Evolutionary conservation across 37 sponge, comb jelly and placozoan genomes (phyloP).

Genomic region (Dysidea cf. avara): DNA sequence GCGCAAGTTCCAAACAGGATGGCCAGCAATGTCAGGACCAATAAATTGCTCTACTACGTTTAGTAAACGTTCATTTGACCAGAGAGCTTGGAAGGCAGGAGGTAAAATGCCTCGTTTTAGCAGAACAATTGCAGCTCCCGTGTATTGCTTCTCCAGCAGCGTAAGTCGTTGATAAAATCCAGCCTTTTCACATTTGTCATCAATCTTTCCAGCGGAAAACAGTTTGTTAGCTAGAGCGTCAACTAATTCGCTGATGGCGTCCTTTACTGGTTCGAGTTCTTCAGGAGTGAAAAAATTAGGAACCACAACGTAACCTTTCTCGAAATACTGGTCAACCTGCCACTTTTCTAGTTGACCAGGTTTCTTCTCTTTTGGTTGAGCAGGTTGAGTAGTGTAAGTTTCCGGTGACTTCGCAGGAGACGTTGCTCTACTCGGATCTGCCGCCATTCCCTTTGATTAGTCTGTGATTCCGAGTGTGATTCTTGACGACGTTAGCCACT

Average conservation of each 20-base stretch:
- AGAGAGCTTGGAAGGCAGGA: constrained; percentile 50
- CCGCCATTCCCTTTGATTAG: too few relatives aligned
- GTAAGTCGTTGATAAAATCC: constrained; percentile 76
- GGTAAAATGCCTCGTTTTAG: constrained; percentile 67
- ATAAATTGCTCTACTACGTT: too few relatives aligned
- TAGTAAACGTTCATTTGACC: constrained; percentile 70
- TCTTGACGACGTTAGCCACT: too few relatives aligned
- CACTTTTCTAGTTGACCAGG: constrained; percentile 63
- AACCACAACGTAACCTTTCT: constrained; percentile 67
- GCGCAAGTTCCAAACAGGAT: too few relatives aligned
- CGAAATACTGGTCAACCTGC: constrained; percentile 76
- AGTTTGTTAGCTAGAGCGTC: constrained; percentile 68
- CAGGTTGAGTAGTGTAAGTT: constrained; percentile 58
- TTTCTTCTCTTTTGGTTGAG: constrained; percentile 56
- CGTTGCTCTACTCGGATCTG: too few relatives aligned
- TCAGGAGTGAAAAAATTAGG: constrained; percentile 70
- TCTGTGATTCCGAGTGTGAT: too few relatives aligned
- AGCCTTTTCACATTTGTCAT: too few relatives aligned
- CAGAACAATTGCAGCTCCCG: constrained; percentile 72
- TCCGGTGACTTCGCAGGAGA: too few relatives aligned
- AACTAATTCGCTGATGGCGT: constrained; percentile 62
- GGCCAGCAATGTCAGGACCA: too few relatives aligned
- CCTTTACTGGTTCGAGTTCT: constrained; percentile 66
- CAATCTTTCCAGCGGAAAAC: constrained; percentile 52
- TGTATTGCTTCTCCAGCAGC: constrained; percentile 75